Base-by-base conservation (phyloP, 2,888 invertebrate genomes). In the Taenaris catops region DNA sequence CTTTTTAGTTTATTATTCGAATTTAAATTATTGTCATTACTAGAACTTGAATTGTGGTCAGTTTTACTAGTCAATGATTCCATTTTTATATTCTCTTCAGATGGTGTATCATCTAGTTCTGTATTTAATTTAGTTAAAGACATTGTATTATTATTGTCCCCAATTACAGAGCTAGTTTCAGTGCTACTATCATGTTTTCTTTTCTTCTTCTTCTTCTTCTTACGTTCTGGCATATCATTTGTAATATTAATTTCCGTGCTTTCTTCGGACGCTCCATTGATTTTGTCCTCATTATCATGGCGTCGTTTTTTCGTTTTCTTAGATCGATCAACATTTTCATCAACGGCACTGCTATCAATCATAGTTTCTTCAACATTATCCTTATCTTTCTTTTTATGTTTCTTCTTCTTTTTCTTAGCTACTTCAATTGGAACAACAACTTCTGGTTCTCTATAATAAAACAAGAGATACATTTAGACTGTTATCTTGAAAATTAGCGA, bases 351-450 rank as follows among this genome's bases (percentile, higher is more conserved):
- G 39, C 41, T 26, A 25, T 29, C 24, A 23, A 27, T 27, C 34
- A 35, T 40, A 8, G 44, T 6, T 42, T 51, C 25, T 16, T 37
- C 24, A 1, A 76, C 63, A 42, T 68, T 68, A 48, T 65, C 66
- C 50, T 69, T 84, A 58, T 71, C 78, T 21, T 79, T 66, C 46
- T 71, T 72, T 50, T 67, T 69, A 50, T 72, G 86, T 58, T 73
- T 79, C 53, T 73, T 79, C 44, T 75, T 72, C 53, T 75, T 83
- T 50, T 71, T 76, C 25, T 65, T 71, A 9, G 58, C 61, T 51
- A 73, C 55, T 55, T 71, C 61, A 36, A 63, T 44, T 6, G 79
- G 64, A 1, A 71, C 64, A 2, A 66, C 59, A 41, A 76, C 51
- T 48, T 80, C 76, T 10, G 75, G 84, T 34, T 76, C 73, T 16